These are phyloP conservation scores for Mus minutoides DNA, from an alignment of 2,797 vertebrate genomes.

Conservation along the genomic window DNA sequence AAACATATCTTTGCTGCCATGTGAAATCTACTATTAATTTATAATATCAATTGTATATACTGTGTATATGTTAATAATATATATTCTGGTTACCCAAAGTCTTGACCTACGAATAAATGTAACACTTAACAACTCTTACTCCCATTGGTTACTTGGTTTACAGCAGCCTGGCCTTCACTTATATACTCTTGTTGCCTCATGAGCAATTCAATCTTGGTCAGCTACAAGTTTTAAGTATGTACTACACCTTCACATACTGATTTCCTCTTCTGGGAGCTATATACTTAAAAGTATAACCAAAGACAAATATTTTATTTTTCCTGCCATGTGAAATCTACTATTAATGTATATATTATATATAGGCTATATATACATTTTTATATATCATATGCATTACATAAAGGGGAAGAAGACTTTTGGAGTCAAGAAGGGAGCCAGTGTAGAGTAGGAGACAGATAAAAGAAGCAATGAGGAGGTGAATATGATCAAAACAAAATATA, in stretches of 20 bases:
- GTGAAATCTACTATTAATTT: not conserved
- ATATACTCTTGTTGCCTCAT: not conserved
- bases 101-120: too few species aligned
- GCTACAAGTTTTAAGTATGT: not conserved
- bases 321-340: not conserved
- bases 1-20: not conserved
- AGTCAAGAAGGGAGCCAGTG: not conserved
- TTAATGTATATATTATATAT: not conserved
- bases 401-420: not conserved
- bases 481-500: not conserved
- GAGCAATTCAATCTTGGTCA: slow-evolving; percentile 1
- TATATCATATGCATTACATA: not conserved
- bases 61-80: not conserved
- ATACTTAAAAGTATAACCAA: not conserved
- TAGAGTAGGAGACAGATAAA: not conserved
- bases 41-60: not conserved
- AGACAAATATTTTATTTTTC: not conserved
- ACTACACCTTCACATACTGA: not conserved
- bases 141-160: too few species aligned
- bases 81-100: not conserved
- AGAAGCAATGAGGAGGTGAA: not conserved
- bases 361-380: not conserved
- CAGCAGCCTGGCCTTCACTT: too few species aligned
- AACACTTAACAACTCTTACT: too few species aligned
- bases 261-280: not conserved